Conservation (phyloP, 2,888 invertebrate species). For the Anthophora plumipes region DNA sequence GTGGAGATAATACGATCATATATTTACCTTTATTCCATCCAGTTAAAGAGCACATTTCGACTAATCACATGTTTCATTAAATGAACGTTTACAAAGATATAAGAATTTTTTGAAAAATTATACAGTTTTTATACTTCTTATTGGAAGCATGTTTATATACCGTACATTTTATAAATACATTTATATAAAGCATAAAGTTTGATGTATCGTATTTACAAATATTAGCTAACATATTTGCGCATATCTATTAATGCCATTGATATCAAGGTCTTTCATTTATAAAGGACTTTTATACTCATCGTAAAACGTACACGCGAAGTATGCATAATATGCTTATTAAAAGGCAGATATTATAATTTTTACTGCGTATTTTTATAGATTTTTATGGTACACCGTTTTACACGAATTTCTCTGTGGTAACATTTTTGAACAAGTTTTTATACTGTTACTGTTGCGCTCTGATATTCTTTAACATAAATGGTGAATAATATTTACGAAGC, state of each 20-base stretch:
- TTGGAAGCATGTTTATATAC: conserved; percentile 16
- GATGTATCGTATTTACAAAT: conserved; percentile 19
- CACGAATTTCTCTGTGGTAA: conserved; percentile 48
- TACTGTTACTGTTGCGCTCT: conserved; percentile 49
- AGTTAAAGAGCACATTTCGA: conserved; percentile 12
- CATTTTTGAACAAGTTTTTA: conserved; percentile 59
- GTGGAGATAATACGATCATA: conserved; percentile 1
- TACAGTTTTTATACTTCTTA: conserved; percentile 20
- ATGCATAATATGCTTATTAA: conserved; percentile 54
- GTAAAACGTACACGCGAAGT: conserved; percentile 28
- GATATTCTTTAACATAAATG: conserved; percentile 44
- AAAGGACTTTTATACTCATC: conserved; percentile 36
- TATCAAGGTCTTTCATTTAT: conserved; percentile 45
- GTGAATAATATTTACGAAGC: conserved; percentile 19
- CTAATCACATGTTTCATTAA: conserved; percentile 22
- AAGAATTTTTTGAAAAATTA: conserved; percentile 1
- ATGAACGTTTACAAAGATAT: conserved; percentile 23
- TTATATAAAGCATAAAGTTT: conserved; percentile 17
- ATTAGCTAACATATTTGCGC: conserved; percentile 11
- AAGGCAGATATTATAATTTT: conserved; percentile 46
- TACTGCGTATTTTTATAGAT: conserved; percentile 68
- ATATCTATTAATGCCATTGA: conserved; percentile 41
- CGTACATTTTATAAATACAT: conserved; percentile 43
- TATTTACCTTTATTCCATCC: conserved; percentile 45
- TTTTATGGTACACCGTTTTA: conserved; percentile 64